Evolutionary conservation across 2,888 invertebrate genomes (phyloP), one percentile per base, ranked within the genome.

Genomic region (Drosophila antonietae): DNA sequence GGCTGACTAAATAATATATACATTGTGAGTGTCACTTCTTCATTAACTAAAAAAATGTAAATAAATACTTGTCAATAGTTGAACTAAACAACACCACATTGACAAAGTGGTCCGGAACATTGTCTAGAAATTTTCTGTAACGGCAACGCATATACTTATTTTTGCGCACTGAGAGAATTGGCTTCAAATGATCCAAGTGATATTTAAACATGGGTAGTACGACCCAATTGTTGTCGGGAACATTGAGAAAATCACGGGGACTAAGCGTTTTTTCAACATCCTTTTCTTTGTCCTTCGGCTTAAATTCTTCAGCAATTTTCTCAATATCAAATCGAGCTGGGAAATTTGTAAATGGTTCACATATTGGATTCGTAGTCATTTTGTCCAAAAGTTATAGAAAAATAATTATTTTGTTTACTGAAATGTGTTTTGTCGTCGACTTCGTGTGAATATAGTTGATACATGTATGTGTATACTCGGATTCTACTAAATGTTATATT

Each of bases 131-230:
- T 2, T 61, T 35, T 4, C 18, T 58, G 41, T 69, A 84, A 0
- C 81, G 83, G 6, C 59, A 67, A 0, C 86, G 60, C 66, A 84
- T 53, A 15, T 84, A 84, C 2, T 61, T 47, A 58, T 69, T 75
- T 0, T 28, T 60, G 12, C 86, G 81, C 9, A 72, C 12, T 0
- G 90, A 91, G 1, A 90, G 35, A n/a, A 49, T 6, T 1, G 81
- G 64, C 18, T 71, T 81, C 31, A 89, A 68, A 47, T 91, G 78
- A 10, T 81, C 80, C 60, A 83, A 68, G 37, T 81, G 78, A 51
- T 77, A 62, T 41, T 77, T 82, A n/a, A 89, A 81, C 59, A 77
- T 75, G 8, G 91, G 91, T 37, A 91, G 60, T 1, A 91, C 71
- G 0, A 73, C 73, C 71, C 81, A 90, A n/a, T 78, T 73, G 0